Evolutionary conservation across 2,113 vertebrate genomes (phyloP).

Genomic region (Tychaedon coryphoeus): DNA sequence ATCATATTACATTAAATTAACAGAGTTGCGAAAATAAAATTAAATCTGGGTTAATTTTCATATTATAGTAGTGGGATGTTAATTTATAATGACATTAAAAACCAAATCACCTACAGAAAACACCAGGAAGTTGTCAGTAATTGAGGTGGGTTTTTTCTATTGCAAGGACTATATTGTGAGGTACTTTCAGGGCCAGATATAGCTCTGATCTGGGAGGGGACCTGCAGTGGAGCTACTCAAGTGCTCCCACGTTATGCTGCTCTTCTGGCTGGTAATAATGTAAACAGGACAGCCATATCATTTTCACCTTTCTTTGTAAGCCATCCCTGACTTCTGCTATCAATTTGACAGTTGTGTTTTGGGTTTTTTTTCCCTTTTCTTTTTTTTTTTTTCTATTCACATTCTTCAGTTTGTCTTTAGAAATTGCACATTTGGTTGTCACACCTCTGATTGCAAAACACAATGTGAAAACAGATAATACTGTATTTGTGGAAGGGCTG

Average conservation of each 20-base stretch:
- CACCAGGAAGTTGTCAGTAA: background rate
- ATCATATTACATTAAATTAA: background rate
- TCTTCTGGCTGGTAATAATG: background rate
- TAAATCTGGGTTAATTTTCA: background rate
- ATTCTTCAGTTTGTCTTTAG: background rate
- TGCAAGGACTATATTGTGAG: background rate
- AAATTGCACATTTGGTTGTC: background rate
- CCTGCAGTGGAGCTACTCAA: background rate
- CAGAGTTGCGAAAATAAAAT: background rate
- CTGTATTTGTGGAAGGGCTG: background rate
- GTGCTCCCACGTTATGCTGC: background rate
- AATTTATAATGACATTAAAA: background rate
- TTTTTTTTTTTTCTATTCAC: background rate
- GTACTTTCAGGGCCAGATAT: background rate
- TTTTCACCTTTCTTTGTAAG: background rate
- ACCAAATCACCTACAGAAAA: background rate
- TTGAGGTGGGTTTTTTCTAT: background rate
- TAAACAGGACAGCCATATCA: background rate
- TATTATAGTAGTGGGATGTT: background rate
- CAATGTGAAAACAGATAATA: background rate
- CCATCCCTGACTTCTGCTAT: background rate
- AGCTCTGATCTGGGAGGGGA: background rate
- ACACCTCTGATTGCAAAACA: background rate
- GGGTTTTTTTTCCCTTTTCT: fast-evolving
- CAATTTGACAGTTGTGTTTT: background rate